phyloP scores from a whole-genome alignment of 2,113 vertebrate species.

The Crotophaga sulcirostris region DNA sequence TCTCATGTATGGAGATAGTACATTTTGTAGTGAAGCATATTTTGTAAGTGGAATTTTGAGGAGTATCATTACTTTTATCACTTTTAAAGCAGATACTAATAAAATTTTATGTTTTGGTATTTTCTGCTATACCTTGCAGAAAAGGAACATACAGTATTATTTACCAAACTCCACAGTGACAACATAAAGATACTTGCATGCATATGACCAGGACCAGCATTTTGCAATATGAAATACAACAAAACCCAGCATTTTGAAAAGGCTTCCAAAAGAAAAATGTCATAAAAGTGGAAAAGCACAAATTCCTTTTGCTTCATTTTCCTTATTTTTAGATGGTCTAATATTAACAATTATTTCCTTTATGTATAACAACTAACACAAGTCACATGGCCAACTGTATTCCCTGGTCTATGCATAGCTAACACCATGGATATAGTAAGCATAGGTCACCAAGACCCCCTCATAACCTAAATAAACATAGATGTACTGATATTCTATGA shows the following conservation, averaged over 20 bases:
- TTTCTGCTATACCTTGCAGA: not conserved
- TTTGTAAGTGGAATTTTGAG: not conserved
- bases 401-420: not conserved
- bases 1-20: not conserved
- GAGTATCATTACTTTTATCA: not conserved
- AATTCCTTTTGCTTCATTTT: not conserved
- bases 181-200: not conserved
- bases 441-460: not conserved
- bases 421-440: not conserved
- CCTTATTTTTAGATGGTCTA: not conserved
- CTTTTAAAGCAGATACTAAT: not conserved
- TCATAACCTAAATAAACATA: not conserved
- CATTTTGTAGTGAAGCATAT: not conserved
- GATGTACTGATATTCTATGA: not conserved
- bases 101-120: not conserved
- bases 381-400: not conserved
- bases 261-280: not conserved
- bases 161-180: not conserved
- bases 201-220: too few relatives aligned
- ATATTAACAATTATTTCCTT: not conserved
- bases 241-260: not conserved
- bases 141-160: not conserved
- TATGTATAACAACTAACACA: not conserved
- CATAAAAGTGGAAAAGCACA: not conserved
- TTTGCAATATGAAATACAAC: not conserved